phyloP scores from a whole-genome alignment of 1,140 invertebrate genomes.

The Bombus cullumanus region DNA sequence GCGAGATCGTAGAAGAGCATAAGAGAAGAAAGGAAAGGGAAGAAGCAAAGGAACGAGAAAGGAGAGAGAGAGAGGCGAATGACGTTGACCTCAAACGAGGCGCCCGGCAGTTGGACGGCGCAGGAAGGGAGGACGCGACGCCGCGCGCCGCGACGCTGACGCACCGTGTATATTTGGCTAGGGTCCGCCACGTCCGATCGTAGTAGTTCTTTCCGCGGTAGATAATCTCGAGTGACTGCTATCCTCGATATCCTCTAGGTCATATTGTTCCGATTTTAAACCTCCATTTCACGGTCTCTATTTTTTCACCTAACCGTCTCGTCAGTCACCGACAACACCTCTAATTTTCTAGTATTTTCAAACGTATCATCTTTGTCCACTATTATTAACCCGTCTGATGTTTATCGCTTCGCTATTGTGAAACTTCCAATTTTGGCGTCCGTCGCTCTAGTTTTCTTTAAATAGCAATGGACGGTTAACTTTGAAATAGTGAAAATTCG shows the following conservation, averaged over 20 bases:
- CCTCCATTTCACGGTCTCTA: too few species aligned
- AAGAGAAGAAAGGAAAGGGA: slow-evolving; percentile 28
- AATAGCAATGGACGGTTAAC: too few species aligned
- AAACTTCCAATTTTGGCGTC: too few species aligned
- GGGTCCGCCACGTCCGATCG: slow-evolving; percentile 65
- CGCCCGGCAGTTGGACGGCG: slow-evolving; percentile 71
- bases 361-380: too few species aligned
- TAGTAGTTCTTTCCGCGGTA: slow-evolving; percentile 54
- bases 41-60: slow-evolving; percentile 29
- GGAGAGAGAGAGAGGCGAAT: slow-evolving; percentile 60
- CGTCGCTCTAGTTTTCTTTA: too few species aligned
- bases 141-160: slow-evolving; percentile 80
- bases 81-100: slow-evolving; percentile 78
- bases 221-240: slow-evolving; percentile 55
- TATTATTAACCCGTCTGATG: not conserved
- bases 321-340: not conserved
- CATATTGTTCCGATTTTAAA: slow-evolving; percentile 12
- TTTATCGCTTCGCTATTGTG: too few species aligned
- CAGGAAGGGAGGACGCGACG: slow-evolving; percentile 77
- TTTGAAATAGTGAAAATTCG: too few species aligned
- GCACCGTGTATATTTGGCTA: slow-evolving; percentile 76
- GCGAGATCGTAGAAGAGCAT: slow-evolving; percentile 35
- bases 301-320: not conserved
- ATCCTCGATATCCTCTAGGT: slow-evolving; percentile 36
- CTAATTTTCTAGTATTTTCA: too few species aligned